phyloP scores from a whole-genome alignment of 2,113 vertebrate species.

The Sula dactylatra region DNA sequence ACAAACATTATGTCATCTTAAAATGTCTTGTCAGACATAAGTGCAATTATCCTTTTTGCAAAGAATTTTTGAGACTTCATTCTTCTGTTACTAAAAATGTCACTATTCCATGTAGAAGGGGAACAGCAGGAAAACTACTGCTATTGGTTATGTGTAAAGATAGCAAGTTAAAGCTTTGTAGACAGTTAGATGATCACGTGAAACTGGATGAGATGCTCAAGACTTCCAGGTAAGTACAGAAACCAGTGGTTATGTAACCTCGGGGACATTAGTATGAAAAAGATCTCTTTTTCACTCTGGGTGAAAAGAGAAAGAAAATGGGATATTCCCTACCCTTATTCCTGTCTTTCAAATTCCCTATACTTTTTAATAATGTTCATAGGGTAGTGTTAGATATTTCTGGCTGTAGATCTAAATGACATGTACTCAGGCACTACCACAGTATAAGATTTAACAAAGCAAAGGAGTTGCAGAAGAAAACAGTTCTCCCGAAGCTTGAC shows the following conservation, averaged over 20 bases:
- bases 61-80: background rate
- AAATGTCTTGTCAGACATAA: background rate
- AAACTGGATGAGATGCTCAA: background rate
- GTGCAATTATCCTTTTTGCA: background rate
- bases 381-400: background rate
- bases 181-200: background rate
- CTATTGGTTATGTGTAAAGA: background rate
- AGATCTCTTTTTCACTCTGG: background rate
- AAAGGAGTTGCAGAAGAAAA: background rate
- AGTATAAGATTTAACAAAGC: background rate
- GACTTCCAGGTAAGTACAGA: background rate
- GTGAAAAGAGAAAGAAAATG: background rate
- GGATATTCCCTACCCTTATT: background rate
- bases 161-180: background rate
- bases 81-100: background rate
- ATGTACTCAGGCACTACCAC: background rate
- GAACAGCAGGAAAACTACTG: background rate
- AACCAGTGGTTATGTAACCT: background rate
- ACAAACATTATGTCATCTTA: background rate
- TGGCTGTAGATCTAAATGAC: background rate
- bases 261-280: background rate
- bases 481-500: background rate
- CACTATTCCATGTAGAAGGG: background rate
- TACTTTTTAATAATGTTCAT: background rate
- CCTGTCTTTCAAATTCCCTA: background rate